Evolutionary conservation across 2,888 invertebrate species (phyloP).

Genomic region (Hemicrepidius hirtus): DNA sequence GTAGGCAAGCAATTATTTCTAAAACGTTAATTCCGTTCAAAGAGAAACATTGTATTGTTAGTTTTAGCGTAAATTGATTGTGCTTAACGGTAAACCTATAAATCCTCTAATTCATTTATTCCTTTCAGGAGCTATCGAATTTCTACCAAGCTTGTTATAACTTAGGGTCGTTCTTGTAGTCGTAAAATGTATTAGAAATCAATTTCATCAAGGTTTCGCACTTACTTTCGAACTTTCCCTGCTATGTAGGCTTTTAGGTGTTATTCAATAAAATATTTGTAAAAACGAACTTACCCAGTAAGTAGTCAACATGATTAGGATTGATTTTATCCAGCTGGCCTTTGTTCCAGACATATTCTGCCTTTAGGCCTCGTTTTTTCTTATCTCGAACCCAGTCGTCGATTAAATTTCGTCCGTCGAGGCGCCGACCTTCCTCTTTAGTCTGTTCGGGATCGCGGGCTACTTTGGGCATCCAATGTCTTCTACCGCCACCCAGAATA

Average conservation of each 20-base stretch:
- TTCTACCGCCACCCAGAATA: constrained; percentile 84
- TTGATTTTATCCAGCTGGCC: constrained; percentile 83
- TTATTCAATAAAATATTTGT: constrained; percentile 13
- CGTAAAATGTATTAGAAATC: no score
- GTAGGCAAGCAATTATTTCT: constrained; percentile 33
- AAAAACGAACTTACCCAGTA: constrained; percentile 77
- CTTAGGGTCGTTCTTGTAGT: no score
- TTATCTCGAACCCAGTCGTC: constrained; percentile 87
- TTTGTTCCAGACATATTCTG: constrained; percentile 84
- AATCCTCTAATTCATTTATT: no score
- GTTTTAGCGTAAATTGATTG: constrained; percentile 13
- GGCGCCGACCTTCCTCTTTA: constrained; percentile 81
- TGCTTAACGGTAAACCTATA: constrained; percentile 13
- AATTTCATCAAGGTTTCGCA: no score
- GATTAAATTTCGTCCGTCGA: constrained; percentile 86
- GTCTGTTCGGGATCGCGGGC: constrained; percentile 82
- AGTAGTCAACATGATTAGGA: constrained; percentile 81
- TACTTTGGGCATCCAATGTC: constrained; percentile 84
- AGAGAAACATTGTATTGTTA: constrained; percentile 7
- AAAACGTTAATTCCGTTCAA: constrained; percentile 29
- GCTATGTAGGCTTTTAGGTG: neutral
- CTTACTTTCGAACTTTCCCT: no score
- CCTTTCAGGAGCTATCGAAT: no score
- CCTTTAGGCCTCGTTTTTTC: constrained; percentile 79
- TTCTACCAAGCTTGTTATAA: no score